phyloP scores from a whole-genome alignment of 2,888 invertebrate genomes.

The Temnothorax rugatulus region DNA sequence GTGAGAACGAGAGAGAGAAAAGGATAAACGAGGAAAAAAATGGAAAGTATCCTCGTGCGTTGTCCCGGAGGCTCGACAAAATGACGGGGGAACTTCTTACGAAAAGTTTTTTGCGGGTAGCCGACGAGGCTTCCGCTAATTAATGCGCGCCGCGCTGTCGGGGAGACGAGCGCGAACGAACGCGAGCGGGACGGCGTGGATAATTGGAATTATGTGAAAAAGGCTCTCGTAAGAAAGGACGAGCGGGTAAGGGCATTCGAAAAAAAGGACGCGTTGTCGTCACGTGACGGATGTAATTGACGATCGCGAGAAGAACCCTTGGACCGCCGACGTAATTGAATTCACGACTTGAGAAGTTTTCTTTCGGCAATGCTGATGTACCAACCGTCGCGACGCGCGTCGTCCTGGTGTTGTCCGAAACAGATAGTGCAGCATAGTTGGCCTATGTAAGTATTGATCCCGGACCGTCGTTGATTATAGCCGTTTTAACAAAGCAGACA shows the following conservation, averaged over 20 bases:
- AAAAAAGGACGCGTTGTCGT: constrained; percentile 74
- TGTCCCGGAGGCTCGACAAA: constrained; percentile 76
- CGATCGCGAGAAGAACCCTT: constrained; percentile 67
- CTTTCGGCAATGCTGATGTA: constrained; percentile 44
- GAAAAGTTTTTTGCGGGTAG: constrained; percentile 69
- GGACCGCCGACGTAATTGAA: constrained; percentile 80
- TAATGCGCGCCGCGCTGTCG: constrained; percentile 77
- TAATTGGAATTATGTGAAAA: constrained; percentile 85
- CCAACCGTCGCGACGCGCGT: too few species aligned
- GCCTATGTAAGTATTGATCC: not conserved
- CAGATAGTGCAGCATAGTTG: not conserved
- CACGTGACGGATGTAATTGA: constrained; percentile 84
- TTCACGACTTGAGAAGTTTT: constrained; percentile 77
- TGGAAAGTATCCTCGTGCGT: constrained; percentile 68
- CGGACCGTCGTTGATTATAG: not conserved
- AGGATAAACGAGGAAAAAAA: constrained; percentile 49
- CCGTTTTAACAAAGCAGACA: not conserved
- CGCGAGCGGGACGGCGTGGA: constrained; percentile 74
- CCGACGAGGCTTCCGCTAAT: constrained; percentile 80
- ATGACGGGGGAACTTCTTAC: constrained; percentile 75
- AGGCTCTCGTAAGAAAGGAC: constrained; percentile 75
- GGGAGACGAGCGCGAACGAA: constrained; percentile 60
- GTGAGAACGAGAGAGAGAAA: constrained; percentile 64
- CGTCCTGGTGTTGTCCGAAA: not conserved
- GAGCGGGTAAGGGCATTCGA: constrained; percentile 56